A percentile compares a stretch with the other conserved stretches of the same genome.
phyloP scores from a whole-genome alignment of 2,888 invertebrate species.

The Itoplectis maculator region DNA sequence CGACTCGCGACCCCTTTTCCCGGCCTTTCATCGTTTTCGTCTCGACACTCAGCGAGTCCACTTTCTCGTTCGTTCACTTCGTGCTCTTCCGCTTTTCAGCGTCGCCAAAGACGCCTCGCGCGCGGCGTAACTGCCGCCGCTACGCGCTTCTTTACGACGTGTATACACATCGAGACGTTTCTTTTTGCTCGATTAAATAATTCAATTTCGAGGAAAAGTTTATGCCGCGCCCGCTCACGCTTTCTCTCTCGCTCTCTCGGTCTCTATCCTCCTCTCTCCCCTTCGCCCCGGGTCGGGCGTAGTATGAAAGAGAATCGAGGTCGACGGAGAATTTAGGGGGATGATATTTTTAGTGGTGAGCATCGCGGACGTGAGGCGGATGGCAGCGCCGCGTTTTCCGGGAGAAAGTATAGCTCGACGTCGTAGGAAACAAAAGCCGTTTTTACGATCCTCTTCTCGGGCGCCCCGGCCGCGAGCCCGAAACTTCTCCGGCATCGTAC shows the following conservation, averaged over 20 bases:
- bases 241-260: too few species aligned
- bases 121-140: neutral
- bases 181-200: conserved; percentile 16
- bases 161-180: neutral
- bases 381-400: conserved; percentile 21
- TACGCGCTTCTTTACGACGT: conserved; percentile 5
- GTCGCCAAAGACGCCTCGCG: neutral
- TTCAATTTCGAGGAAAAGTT: conserved; percentile 43
- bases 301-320: conserved; percentile 51
- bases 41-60: conserved; percentile 25
- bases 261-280: too few species aligned
- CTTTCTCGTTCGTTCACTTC: conserved; percentile 22
- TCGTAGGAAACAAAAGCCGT: conserved; percentile 64
- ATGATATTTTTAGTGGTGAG: conserved; percentile 53
- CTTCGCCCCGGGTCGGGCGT: neutral
- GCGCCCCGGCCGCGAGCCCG: conserved; percentile 5
- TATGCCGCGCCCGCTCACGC: neutral
- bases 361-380: conserved; percentile 25
- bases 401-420: conserved; percentile 39
- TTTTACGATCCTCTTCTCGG: conserved; percentile 59
- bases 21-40: conserved; percentile 30
- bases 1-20: neutral
- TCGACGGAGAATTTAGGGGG: conserved; percentile 36
- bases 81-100: neutral
- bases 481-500: conserved; percentile 55